Base-by-base conservation (phyloP, 2,888 invertebrate genomes). In the Drosophila rellima region DNA sequence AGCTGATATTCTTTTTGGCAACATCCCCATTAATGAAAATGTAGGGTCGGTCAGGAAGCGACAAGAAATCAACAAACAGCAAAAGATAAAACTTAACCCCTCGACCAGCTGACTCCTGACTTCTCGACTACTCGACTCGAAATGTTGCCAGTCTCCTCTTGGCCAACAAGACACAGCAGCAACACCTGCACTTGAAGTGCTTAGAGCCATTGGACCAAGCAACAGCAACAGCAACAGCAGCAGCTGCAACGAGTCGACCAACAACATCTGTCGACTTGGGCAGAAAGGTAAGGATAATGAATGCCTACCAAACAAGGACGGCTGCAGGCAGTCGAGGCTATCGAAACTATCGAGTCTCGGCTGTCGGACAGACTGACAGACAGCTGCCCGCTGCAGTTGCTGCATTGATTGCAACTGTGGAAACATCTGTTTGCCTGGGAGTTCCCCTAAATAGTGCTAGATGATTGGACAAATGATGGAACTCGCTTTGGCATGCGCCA, bases 1-100 rank as follows among this genome's bases (percentile, higher is more conserved):
- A 85, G 84, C 84, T 85, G 84, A 87, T 83, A n/a, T n/a, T n/a
- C n/a, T 85, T 85, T 86, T 79, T 70, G 62, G 83, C 83, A 86
- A 80, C 82, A 82, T 82, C 88, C 86, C 80, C 80, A 55, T 40
- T 42, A 62, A 63, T 50, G 45, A 42, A 47, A 55, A 26, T 55
- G 67, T 67, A 74, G 79, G 80, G 80, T 70, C 78, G 73, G 74
- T 71, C 68, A 80, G 65, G 72, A 65, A 63, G 17, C 54, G 54
- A 52, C 23, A 23, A 52, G 42, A 11, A 48, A 47, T 11, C 11
- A 33, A 35, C n/a, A 56, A 33, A 35, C n/a, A 45, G 7, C 15
- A 31, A 33, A 33, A 13, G 20, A 56, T n/a, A 35, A 45, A 48
- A 33, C 37, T 44, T 45, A 17, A 50, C 35, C 51, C 54, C 61